A percentile compares a stretch with the other conserved stretches of the same genome.
phyloP scores from a whole-genome alignment of 2,113 vertebrate species.

The Bujurquina vittata region DNA sequence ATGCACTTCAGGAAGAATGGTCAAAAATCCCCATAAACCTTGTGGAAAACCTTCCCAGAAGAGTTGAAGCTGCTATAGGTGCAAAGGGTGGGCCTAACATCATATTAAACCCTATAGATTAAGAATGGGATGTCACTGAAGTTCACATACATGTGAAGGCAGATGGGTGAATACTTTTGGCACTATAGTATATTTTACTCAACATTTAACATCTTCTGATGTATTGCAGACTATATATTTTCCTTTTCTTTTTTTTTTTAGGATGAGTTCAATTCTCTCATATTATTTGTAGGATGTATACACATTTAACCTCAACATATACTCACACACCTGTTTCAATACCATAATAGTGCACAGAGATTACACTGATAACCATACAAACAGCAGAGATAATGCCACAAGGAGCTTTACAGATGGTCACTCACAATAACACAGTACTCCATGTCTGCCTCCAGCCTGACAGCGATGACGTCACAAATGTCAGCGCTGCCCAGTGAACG shows the following conservation, averaged over 20 bases:
- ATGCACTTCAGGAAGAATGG: too few relatives aligned
- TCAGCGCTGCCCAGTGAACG: constrained; percentile 86
- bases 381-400: background rate
- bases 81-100: too few relatives aligned
- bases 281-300: background rate
- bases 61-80: too few relatives aligned
- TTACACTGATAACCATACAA: background rate
- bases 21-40: too few relatives aligned
- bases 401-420: background rate
- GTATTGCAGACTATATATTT: background rate
- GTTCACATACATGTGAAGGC: too few relatives aligned
- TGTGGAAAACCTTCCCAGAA: too few relatives aligned
- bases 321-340: background rate
- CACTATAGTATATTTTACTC: background rate
- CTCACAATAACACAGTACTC: constrained; percentile 95
- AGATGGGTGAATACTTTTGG: too few relatives aligned
- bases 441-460: constrained; percentile 82
- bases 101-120: too few relatives aligned
- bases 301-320: background rate
- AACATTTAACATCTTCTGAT: too few relatives aligned
- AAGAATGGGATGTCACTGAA: too few relatives aligned
- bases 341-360: background rate
- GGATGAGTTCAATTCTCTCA: background rate
- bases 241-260: background rate
- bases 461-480: constrained; percentile 78